Base-by-base conservation (phyloP, 2,113 vertebrate genomes). In the Perca fluviatilis region DNA sequence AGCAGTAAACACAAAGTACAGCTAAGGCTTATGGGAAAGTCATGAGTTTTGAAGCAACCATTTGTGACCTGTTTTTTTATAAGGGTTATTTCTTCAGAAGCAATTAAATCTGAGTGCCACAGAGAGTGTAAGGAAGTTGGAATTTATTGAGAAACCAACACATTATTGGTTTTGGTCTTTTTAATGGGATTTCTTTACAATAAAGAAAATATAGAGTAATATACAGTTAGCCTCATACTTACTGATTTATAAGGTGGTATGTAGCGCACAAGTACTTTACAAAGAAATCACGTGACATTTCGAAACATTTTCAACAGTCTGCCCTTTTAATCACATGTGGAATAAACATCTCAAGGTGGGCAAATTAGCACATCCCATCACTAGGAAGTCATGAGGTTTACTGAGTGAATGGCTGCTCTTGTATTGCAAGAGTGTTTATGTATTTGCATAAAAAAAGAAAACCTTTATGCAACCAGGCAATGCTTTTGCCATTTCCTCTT, bases 331-430 rank as follows among this genome's bases (percentile, higher is more conserved):
- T 27, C 23, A 49, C 23, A 68, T n/a, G 33, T 11, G 47, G 15
- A 21, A 63, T 8, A 77, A 74, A 56, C 40, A 74, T 64, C 23
- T 74, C n/a, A 82, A 23, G 13, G 5, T 76, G 65, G 40, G 16
- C 14, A 70, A 27, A 80, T 14, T 2, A 27, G 80, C 50, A 63
- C 51, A 40, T 79, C 47, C 21, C 23, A 53, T 86, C 83, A 80
- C 47, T 33, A 13, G 36, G 82, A 43, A 49, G 71, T 81, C 75
- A 72, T 49, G 85, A 27, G 66, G 53, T 62, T 60, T 51, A 67
- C 54, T 19, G 57, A 67, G 71, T 74, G 50, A 84, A 86, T 18
- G 60, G 50, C 23, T 40, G 3, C 65, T 70, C 54, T 79, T 83
- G 78, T 58, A 16, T 18, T 27, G 27, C 27, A 27, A 27, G 27